Conservation (phyloP, 2,888 invertebrate genomes). For the Epirrita christyi region DNA sequence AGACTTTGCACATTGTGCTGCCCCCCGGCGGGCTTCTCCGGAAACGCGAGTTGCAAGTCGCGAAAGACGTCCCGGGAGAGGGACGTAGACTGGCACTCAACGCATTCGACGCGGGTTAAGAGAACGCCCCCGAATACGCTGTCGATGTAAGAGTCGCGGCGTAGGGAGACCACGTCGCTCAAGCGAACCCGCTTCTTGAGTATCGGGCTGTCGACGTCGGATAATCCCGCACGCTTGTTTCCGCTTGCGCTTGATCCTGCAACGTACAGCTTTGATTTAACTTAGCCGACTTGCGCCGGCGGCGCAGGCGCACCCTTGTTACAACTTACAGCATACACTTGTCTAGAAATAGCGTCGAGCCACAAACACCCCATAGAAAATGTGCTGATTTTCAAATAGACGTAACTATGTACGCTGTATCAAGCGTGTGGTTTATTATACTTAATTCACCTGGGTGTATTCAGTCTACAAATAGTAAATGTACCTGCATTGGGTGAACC, state of each 20-base stretch:
- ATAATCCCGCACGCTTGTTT: slow-evolving; percentile 46
- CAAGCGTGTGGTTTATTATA: too few relatives aligned
- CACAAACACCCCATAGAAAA: too few relatives aligned
- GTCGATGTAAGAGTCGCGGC: slow-evolving; percentile 81
- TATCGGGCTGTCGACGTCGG: slow-evolving; percentile 39
- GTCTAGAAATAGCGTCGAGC: too few relatives aligned
- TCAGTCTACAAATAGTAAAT: too few relatives aligned
- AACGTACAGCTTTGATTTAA: background rate
- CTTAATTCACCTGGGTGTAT: too few relatives aligned
- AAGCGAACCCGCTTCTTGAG: slow-evolving; percentile 59
- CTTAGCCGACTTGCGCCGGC: too few relatives aligned
- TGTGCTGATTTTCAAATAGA: too few relatives aligned
- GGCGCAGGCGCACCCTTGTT: too few relatives aligned
- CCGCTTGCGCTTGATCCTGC: slow-evolving; percentile 56
- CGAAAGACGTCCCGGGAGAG: slow-evolving; percentile 91
- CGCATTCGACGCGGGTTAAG: slow-evolving; percentile 90
- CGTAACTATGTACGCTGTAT: too few relatives aligned
- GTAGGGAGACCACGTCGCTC: slow-evolving; percentile 47
- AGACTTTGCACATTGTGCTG: slow-evolving; percentile 90
- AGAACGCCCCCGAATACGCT: slow-evolving; percentile 91
- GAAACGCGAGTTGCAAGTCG: slow-evolving; percentile 92
- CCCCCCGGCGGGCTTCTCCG: slow-evolving; percentile 77
- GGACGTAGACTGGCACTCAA: slow-evolving; percentile 89
- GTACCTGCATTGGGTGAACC: too few relatives aligned
- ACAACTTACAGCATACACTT: too few relatives aligned